Base-by-base conservation (phyloP, 2,888 invertebrate species). In the Vanessa cardui region DNA sequence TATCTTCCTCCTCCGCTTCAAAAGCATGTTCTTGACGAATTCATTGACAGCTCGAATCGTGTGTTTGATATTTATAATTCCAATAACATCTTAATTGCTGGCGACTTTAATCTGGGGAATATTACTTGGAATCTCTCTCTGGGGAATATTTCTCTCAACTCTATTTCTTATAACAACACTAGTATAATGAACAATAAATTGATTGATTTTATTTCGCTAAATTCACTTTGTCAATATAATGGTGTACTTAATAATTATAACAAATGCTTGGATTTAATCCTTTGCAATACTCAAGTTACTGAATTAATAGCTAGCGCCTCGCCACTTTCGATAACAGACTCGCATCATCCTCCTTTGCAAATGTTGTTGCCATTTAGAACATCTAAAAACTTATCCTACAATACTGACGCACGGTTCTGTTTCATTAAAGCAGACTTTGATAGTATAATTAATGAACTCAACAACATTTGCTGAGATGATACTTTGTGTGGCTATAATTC, bases 241-340 rank as follows among this genome's bases (percentile, higher is more conserved):
- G 8, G 54, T 62, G 49, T 66, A 6, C 12, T 50, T 21, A 67
- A 70, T 39, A 46, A 60, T 8, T 54, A 58, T 8, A 33, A 49
- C 39, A 70, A 54, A 62, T 50, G 46, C 46, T 54, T 69, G n/a
- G 69, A 69, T 56, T 62, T 66, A 16, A 65, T 69, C 31, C n/a
- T 50, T 21, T 64, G 58, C 20, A 69, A 69, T 15, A 61, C n/a
- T 2, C 39, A 33, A 3, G 56, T 45, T 47, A 50, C 45, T 62
- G 47, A 50, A 44, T 18, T 62, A n/a, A n/a, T n/a, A 8, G 15
- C 21, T n/a, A 64, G 20, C 46, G n/a, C 33, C 21, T 26, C 26
- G n/a, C 46, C 56, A 33, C 64, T 64, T 18, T 64, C 64, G n/a
- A 63, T 67, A 59, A 45, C 52, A 52, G 66, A 66, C 33, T 39